These are phyloP conservation scores for Buphagus erythrorhynchus DNA, from an alignment of 2,797 vertebrate species.

Conservation along the genomic window DNA sequence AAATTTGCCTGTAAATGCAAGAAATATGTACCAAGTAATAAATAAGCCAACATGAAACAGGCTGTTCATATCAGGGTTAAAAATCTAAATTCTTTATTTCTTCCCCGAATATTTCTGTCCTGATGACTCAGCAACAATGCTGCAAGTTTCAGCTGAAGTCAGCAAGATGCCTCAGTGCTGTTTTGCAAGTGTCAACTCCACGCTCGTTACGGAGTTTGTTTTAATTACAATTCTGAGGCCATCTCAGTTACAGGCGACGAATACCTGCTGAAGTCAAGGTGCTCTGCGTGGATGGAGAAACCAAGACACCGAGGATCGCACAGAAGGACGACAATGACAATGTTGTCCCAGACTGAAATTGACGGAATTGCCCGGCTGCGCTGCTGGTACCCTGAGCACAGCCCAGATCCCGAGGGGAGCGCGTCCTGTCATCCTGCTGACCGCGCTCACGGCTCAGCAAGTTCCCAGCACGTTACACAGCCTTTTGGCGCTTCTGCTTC, in stretches of 20 bases:
- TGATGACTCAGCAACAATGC: background rate
- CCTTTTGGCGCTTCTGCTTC: fast-evolving
- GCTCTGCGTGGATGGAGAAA: fast-evolving
- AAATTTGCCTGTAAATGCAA: background rate
- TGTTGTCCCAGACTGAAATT: fast-evolving
- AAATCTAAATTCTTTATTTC: background rate
- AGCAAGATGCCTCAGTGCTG: background rate
- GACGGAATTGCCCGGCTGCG: fast-evolving
- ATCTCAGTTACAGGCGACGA: background rate
- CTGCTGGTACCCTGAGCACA: background rate
- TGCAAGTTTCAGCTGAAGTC: background rate
- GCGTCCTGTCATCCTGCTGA: background rate
- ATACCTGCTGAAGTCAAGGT: background rate
- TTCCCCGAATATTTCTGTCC: background rate
- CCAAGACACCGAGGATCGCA: fast-evolving
- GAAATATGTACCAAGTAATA: background rate
- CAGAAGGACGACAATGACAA: fast-evolving
- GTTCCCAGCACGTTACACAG: fast-evolving
- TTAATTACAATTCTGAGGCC: background rate
- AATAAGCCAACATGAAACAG: background rate
- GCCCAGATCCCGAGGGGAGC: fast-evolving
- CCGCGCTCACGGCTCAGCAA: fast-evolving
- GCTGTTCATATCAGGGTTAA: background rate
- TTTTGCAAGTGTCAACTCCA: background rate
- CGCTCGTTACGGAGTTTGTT: background rate